Evolutionary conservation across 1,140 invertebrate genomes (phyloP).

Genomic region (Dinothrombium tinctorium): DNA sequence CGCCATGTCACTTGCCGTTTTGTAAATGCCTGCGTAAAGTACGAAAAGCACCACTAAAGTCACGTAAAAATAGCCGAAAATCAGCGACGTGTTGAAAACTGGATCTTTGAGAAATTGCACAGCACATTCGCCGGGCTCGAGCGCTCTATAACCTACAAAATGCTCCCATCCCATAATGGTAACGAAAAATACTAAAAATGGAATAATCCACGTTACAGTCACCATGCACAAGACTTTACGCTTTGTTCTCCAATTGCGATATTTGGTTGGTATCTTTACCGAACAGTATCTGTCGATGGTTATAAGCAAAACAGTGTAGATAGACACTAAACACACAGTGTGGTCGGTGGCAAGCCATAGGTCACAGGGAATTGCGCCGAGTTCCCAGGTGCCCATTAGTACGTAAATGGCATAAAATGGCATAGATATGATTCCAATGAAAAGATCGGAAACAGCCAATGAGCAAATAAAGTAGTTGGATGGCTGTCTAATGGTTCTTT

Average conservation of each 20-base stretch:
- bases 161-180: conserved; percentile 98
- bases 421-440: conserved; percentile 59
- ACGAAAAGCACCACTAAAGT: conserved; percentile 77
- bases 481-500: conserved; percentile 86
- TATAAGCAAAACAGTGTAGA: conserved; percentile 95
- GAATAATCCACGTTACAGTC: conserved; percentile 79
- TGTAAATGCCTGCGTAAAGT: conserved; percentile 91
- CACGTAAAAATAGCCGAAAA: conserved; percentile 94
- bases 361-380: conserved; percentile 86
- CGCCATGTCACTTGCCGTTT: conserved; percentile 92
- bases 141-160: conserved; percentile 70
- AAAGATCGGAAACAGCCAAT: conserved; percentile 84
- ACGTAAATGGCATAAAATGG: conserved; percentile 55
- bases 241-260: conserved; percentile 89
- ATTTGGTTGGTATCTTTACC: conserved; percentile 92
- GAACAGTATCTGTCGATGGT: conserved; percentile 97
- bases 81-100: conserved; percentile 87
- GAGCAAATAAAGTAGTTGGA: conserved; percentile 99
- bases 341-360: conserved; percentile 97
- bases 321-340: conserved; percentile 92
- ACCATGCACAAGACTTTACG: conserved; percentile 66
- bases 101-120: conserved; percentile 96
- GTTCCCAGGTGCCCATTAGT: conserved; percentile 66
- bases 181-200: conserved; percentile 84
- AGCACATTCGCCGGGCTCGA: conserved; percentile 66